Conservation (phyloP, 1,140 invertebrate species). For the Megalopta genalis region DNA sequence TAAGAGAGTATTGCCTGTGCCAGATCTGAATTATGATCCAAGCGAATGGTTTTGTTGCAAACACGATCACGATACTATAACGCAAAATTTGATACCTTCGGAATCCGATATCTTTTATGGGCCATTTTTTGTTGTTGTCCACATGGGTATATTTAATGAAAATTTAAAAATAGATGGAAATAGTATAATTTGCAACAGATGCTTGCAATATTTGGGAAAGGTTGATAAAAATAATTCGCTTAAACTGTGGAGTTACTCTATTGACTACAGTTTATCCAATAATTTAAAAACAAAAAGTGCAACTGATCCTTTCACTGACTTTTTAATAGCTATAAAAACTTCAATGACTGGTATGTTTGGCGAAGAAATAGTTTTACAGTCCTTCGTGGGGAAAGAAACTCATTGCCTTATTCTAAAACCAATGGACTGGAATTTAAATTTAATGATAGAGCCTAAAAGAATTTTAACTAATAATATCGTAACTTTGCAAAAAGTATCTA, state of each 20-base stretch:
- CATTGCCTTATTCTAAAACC: slow-evolving; percentile 71
- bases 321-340: slow-evolving; percentile 69
- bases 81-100: slow-evolving; percentile 60
- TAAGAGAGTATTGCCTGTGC: slow-evolving; percentile 71
- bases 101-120: slow-evolving; percentile 73
- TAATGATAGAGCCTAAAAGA: slow-evolving; percentile 65
- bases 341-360: slow-evolving; percentile 60
- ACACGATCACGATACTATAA: slow-evolving; percentile 56
- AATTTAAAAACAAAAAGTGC: slow-evolving; percentile 32
- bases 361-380: slow-evolving; percentile 71
- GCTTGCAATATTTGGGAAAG: slow-evolving; percentile 70
- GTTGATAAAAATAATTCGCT: slow-evolving; percentile 56
- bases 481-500: slow-evolving; percentile 58
- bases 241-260: slow-evolving; percentile 74
- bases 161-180: slow-evolving; percentile 62
- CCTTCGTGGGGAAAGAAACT: slow-evolving; percentile 60
- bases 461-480: slow-evolving; percentile 50
- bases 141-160: slow-evolving; percentile 60
- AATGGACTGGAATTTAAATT: slow-evolving; percentile 72
- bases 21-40: slow-evolving; percentile 71
- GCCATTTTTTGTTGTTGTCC: slow-evolving; percentile 68
- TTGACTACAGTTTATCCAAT: slow-evolving; percentile 62
- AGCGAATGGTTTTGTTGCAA: slow-evolving; percentile 77
- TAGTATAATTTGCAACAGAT: slow-evolving; percentile 68
- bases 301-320: slow-evolving; percentile 69